Conservation (phyloP, 2,113 vertebrate species). For the Alethe castanea region DNA sequence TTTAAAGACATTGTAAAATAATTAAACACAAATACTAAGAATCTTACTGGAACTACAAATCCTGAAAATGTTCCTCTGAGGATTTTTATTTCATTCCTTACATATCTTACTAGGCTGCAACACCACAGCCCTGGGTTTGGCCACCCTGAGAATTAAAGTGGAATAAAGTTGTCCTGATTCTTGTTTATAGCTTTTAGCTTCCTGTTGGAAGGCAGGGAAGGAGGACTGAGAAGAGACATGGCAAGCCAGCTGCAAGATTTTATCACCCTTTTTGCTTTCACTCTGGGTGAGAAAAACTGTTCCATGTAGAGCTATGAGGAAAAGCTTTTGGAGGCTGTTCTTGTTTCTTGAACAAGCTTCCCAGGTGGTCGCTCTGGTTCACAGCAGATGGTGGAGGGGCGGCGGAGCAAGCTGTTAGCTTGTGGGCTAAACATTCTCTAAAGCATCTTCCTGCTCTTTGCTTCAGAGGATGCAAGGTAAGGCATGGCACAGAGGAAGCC, state of each 20-base stretch:
- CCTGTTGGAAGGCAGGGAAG: neutral
- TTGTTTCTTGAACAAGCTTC: neutral
- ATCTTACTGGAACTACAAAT: constrained; percentile 52
- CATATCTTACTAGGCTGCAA: neutral
- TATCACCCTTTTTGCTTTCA: neutral
- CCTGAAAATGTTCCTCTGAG: constrained; percentile 29
- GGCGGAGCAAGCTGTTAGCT: neutral
- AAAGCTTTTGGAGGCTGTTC: neutral
- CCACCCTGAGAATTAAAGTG: neutral
- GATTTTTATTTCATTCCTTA: constrained; percentile 16
- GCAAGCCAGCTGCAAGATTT: neutral
- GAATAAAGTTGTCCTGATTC: neutral
- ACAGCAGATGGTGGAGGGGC: neutral
- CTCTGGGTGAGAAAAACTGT: neutral
- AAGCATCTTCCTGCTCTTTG: neutral
- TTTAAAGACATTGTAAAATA: constrained; percentile 55
- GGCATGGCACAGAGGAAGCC: neutral
- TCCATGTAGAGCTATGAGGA: neutral
- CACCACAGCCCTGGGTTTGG: neutral
- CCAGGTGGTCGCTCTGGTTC: neutral
- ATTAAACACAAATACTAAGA: constrained; percentile 31
- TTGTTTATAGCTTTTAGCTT: neutral
- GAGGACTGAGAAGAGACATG: neutral
- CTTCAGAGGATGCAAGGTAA: neutral
- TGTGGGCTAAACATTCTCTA: neutral